Conservation (phyloP, 1,140 invertebrate genomes). For the Ceratoteleas bidentatus region DNA sequence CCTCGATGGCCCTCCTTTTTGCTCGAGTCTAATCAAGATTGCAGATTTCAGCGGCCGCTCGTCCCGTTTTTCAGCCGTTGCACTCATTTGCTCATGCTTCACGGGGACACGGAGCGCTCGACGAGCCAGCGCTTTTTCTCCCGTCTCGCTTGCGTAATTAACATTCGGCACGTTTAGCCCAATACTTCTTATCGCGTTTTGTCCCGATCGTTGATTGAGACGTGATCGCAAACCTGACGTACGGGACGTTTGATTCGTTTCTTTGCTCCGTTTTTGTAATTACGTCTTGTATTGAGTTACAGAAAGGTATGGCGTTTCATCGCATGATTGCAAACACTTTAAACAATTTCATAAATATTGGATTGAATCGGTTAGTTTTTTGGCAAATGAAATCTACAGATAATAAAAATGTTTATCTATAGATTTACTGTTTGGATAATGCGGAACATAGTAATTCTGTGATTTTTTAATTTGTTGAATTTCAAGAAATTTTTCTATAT, state of each 20-base stretch:
- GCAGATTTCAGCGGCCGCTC: constrained; percentile 59
- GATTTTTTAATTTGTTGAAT: no score
- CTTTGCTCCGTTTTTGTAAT: background rate
- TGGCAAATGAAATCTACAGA: no score
- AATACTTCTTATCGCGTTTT: constrained; percentile 56
- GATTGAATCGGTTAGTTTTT: no score
- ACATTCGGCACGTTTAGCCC: constrained; percentile 77
- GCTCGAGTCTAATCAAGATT: constrained; percentile 60
- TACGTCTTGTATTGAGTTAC: no score
- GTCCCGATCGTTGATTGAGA: constrained; percentile 73
- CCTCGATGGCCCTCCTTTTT: constrained; percentile 58
- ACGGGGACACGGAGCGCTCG: constrained; percentile 41
- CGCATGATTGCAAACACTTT: no score
- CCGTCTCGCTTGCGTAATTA: constrained; percentile 73
- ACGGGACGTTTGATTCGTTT: background rate
- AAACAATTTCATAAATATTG: no score
- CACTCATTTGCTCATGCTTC: constrained; percentile 62
- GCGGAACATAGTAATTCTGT: no score
- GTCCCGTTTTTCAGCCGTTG: constrained; percentile 57
- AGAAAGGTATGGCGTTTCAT: no score
- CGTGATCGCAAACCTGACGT: constrained; percentile 72
- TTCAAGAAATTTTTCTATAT: no score
- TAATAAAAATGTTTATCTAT: no score
- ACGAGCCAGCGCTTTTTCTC: constrained; percentile 57
- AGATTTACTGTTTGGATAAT: no score